Evolutionary conservation across 2,888 invertebrate genomes (phyloP), one percentile per base, ranked within the genome.

Genomic region (Torymus aiolomorphi): DNA sequence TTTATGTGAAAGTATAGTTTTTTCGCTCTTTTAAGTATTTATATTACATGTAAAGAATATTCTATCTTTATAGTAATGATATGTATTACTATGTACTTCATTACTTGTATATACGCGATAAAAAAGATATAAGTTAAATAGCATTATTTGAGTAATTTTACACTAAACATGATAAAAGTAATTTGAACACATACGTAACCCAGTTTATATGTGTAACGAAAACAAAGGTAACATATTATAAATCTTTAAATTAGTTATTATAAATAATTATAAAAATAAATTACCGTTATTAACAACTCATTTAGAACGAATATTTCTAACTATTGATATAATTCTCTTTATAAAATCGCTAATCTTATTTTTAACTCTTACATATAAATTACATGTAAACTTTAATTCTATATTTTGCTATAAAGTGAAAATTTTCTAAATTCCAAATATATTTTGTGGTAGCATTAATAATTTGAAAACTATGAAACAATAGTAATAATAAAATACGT

Each of bases 201-300:
- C 8, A 8, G 42, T 42, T 42, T 42, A 42, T 31, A 31, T 42
- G 42, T 42, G 42, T 42, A 42, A 42, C 8, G 8, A 42, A 42
- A 42, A 42, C 42, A 10, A 42, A 42, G 4, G 42, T 10, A 42
- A 42, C 42, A 42, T 42, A 42, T 42, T 42, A 42, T 42, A 42
- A 42, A 42, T 42, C 42, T 42, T 31, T n/a, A 61, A 69, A 31
- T 1, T 42, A 57, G 20, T 31, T 42, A 16, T 20, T 49, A 49
- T 20, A 71, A 71, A 71, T 42, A 31, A 71, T 42, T 57, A 70
- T 31, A 71, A 71, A 71, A 71, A 71, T 71, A 71, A 71, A 52
- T 61, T 24, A 24, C 10, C 24, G 11, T 70, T 57, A 31, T n/a
- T 49, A 71, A 51, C 54, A 16, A n/a, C 13, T 12, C 12, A 31